A percentile compares a stretch with the other conserved stretches of the same genome.
These are phyloP conservation scores for Piprites chloris DNA, from an alignment of 2,113 vertebrate species.

Conservation along the genomic window DNA sequence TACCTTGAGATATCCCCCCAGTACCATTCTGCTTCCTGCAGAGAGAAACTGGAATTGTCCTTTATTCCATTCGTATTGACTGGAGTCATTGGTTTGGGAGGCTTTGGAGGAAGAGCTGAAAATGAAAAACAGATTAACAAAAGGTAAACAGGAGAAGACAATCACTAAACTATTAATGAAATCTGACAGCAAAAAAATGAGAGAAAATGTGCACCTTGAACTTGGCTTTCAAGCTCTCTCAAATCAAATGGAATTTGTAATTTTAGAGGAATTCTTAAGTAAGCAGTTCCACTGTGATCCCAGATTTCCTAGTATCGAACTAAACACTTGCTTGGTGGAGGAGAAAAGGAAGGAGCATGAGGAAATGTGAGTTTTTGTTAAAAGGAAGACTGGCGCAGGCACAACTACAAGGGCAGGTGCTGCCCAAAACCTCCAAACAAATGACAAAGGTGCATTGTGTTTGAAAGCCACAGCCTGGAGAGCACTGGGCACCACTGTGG, in stretches of 20 bases:
- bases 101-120: slow-evolving; percentile 92
- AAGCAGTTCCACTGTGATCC: not conserved
- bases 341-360: not conserved
- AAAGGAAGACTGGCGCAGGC: not conserved
- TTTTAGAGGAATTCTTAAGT: not conserved
- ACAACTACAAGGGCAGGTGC: not conserved
- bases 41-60: slow-evolving; percentile 74
- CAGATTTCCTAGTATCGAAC: not conserved
- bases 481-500: not conserved
- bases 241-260: not conserved
- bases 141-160: not conserved
- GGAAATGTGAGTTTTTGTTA: not conserved
- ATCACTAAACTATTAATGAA: not conserved
- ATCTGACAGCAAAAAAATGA: not conserved
- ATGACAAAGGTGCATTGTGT: slow-evolving; percentile 18
- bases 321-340: not conserved
- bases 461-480: not conserved
- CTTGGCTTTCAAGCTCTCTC: not conserved
- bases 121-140: slow-evolving; percentile 37
- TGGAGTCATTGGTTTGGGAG: slow-evolving; percentile 84
- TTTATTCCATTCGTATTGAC: slow-evolving; percentile 81
- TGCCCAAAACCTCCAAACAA: not conserved
- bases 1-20: slow-evolving; percentile 97
- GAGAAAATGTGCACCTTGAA: not conserved
- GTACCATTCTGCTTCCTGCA: slow-evolving; percentile 95